Conservation (phyloP, 2,797 vertebrate genomes). For the Euthynnus affinis region DNA sequence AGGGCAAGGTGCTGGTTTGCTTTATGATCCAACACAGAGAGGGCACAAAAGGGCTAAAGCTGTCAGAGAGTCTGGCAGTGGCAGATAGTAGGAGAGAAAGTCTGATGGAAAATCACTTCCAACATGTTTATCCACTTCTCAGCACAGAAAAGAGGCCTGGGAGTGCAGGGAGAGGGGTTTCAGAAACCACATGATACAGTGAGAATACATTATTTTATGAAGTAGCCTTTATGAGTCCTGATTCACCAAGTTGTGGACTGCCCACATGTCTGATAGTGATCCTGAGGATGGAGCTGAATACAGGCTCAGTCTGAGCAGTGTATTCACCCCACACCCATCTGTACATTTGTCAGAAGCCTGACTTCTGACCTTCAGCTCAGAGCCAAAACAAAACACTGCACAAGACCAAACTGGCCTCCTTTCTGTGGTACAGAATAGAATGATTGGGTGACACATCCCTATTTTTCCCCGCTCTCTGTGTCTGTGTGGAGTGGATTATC, state of each 20-base stretch:
- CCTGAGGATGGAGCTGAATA: not conserved
- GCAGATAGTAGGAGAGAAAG: conserved; percentile 51
- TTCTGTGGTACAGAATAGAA: not conserved
- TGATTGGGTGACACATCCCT: not conserved
- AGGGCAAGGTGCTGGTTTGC: conserved; percentile 2
- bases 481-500: conserved; percentile 19
- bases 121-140: conserved; percentile 34
- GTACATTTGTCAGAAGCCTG: conserved; percentile 45
- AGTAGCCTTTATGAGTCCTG: not conserved
- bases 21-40: conserved; percentile 16
- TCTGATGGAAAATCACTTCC: conserved; percentile 40
- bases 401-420: conserved; percentile 23
- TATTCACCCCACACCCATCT: conserved; percentile 16
- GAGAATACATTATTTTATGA: not conserved
- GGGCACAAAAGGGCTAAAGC: conserved; percentile 19
- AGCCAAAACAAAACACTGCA: conserved; percentile 20
- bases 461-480: not conserved
- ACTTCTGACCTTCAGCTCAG: conserved; percentile 30
- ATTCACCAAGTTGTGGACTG: not conserved
- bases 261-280: conserved; percentile 14
- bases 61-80: conserved; percentile 36
- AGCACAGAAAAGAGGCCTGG: not conserved
- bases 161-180: not conserved
- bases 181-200: conserved; percentile 6
- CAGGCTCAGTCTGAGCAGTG: not conserved